These are phyloP conservation scores for Cyaniris semiargus DNA, from an alignment of 2,888 invertebrate genomes.

Conservation along the genomic window DNA sequence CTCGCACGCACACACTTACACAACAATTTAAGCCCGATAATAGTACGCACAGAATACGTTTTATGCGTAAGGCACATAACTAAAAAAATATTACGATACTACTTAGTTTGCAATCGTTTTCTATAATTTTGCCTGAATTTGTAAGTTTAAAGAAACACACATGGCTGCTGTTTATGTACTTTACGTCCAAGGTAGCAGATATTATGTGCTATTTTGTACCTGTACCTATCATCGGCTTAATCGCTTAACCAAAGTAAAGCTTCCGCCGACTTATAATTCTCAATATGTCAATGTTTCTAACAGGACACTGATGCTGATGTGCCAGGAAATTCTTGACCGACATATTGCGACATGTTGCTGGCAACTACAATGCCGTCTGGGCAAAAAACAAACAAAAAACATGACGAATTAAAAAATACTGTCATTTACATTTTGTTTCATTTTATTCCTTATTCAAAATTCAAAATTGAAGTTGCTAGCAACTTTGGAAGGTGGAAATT, in stretches of 20 bases:
- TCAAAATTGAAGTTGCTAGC: constrained; percentile 30
- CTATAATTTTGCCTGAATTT: neutral
- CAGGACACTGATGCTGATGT: constrained; percentile 50
- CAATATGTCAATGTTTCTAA: constrained; percentile 43
- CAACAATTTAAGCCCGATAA: neutral
- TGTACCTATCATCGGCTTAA: neutral
- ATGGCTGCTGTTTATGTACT: neutral
- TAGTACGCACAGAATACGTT: too few species aligned
- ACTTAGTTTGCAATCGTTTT: too few species aligned
- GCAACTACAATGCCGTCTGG: constrained; percentile 30
- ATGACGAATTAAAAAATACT: constrained; percentile 20
- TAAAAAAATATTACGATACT: too few species aligned
- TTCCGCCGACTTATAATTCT: constrained; percentile 18
- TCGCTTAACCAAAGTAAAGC: constrained; percentile 8
- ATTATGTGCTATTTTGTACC: neutral
- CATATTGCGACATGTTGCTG: constrained; percentile 43
- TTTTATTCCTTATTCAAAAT: constrained; percentile 15
- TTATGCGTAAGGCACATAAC: too few species aligned
- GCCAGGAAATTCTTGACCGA: constrained; percentile 43
- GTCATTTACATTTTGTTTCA: constrained; percentile 24
- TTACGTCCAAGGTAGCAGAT: neutral
- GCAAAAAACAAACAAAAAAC: constrained; percentile 8
- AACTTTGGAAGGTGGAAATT: neutral
- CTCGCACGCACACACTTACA: neutral
- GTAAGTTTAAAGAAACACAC: neutral